phyloP scores from a whole-genome alignment of 2,888 invertebrate species.

The Mayetiola destructor region DNA sequence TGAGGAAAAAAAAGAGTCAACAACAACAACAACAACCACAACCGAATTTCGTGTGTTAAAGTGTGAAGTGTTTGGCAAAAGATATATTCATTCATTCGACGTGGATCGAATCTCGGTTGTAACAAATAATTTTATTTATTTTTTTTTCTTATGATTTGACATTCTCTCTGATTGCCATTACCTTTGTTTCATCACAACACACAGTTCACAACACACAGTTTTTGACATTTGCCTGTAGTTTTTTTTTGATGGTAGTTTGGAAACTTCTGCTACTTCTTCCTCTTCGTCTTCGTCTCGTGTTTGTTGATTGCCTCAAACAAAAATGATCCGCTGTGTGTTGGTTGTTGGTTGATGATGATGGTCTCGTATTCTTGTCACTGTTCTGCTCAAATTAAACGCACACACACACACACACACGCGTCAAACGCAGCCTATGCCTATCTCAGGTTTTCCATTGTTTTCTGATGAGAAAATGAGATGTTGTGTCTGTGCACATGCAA shows the following conservation, averaged over 20 bases:
- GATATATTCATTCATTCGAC: constrained; percentile 10
- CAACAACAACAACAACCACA: too few species aligned
- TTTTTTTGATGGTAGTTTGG: not conserved
- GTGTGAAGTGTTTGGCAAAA: too few species aligned
- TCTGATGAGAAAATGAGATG: too few species aligned
- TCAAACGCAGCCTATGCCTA: not conserved
- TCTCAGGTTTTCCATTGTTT: too few species aligned
- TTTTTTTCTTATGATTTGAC: constrained; percentile 6
- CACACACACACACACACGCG: not conserved
- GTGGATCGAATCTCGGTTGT: constrained; percentile 10
- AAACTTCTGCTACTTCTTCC: too few species aligned
- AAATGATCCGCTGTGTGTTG: too few species aligned
- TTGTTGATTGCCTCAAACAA: too few species aligned
- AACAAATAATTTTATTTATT: not conserved
- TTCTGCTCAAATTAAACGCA: not conserved
- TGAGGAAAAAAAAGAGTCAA: too few species aligned
- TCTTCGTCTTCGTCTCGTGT: too few species aligned
- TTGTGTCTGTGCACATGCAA: not conserved
- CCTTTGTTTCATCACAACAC: constrained; percentile 9
- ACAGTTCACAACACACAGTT: constrained; percentile 6
- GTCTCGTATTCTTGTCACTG: not conserved
- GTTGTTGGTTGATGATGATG: constrained; percentile 11
- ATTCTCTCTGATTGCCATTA: constrained; percentile 8
- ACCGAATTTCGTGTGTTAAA: too few species aligned
- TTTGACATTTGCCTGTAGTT: constrained; percentile 7